Evolutionary conservation across 2,888 invertebrate species (phyloP).

Genomic region (Electrophaes corylata): DNA sequence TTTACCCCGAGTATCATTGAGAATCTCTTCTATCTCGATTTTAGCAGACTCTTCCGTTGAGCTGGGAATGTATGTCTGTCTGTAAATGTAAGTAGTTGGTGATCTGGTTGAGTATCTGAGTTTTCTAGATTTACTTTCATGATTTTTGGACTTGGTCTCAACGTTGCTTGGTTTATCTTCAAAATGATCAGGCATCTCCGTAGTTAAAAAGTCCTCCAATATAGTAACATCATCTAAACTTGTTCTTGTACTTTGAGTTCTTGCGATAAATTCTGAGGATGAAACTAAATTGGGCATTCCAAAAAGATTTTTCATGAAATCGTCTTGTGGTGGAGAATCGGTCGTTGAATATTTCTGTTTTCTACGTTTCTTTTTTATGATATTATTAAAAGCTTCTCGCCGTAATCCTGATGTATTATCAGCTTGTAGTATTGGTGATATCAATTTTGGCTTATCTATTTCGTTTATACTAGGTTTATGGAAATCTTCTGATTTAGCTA

Average conservation of each 20-base stretch:
- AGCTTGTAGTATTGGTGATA: constrained; percentile 48
- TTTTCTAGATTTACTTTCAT: constrained; percentile 30
- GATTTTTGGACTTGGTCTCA: constrained; percentile 35
- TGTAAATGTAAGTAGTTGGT: constrained; percentile 38
- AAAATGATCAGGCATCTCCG: constrained; percentile 48
- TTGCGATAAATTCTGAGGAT: constrained; percentile 72
- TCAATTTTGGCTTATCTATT: constrained; percentile 49
- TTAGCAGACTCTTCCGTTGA: constrained; percentile 79
- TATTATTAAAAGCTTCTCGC: constrained; percentile 65
- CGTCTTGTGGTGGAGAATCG: constrained; percentile 64
- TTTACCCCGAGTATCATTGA: constrained; percentile 84
- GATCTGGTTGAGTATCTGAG: constrained; percentile 36
- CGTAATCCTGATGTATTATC: constrained; percentile 58
- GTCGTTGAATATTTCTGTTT: constrained; percentile 66
- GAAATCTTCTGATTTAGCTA: constrained; percentile 42
- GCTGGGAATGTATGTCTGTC: constrained; percentile 36
- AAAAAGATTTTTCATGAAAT: constrained; percentile 62
- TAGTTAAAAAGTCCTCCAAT: constrained; percentile 67
- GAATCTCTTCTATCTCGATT: constrained; percentile 87
- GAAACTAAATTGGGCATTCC: constrained; percentile 68
- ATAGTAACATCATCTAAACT: constrained; percentile 47
- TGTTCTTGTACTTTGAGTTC: constrained; percentile 56
- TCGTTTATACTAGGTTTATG: constrained; percentile 35
- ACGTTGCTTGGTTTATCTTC: constrained; percentile 38
- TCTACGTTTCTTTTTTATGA: constrained; percentile 67